These are phyloP conservation scores for Mallotus villosus DNA, from an alignment of 2,797 vertebrate species.

Conservation along the genomic window DNA sequence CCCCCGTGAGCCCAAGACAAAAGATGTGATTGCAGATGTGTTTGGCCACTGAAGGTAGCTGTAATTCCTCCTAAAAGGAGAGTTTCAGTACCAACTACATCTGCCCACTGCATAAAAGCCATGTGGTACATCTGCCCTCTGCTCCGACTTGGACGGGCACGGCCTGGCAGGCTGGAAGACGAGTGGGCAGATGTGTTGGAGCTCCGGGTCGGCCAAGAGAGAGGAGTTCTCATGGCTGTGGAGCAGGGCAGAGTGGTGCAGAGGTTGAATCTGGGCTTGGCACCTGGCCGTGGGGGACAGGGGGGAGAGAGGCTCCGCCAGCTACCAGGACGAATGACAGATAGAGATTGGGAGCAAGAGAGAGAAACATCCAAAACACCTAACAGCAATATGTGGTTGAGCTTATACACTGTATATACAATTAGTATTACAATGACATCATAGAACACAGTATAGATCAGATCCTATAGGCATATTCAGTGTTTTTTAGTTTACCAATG, in stretches of 20 bases:
- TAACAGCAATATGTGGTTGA: no score
- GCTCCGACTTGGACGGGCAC: not conserved
- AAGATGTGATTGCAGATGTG: no score
- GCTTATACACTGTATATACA: no score
- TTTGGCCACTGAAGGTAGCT: not conserved
- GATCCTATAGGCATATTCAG: no score
- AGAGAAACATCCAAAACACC: no score
- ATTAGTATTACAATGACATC: no score
- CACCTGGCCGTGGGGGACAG: not conserved
- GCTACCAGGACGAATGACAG: not conserved
- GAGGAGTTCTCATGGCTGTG: not conserved
- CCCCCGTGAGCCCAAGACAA: not conserved
- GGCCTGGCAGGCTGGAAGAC: not conserved
- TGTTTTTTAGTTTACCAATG: no score
- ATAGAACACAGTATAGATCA: no score
- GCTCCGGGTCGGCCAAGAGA: not conserved
- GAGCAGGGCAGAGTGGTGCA: not conserved
- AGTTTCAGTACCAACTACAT: not conserved
- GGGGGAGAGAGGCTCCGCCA: not conserved
- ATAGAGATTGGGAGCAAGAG: not conserved
- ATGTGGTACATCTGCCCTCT: not conserved
- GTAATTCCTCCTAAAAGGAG: not conserved
- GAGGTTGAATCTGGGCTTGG: no score
- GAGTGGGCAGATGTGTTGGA: conserved; percentile 8
- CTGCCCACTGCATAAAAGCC: not conserved